These are phyloP conservation scores for Helleia helle DNA, from an alignment of 2,888 invertebrate genomes.

Conservation along the genomic window DNA sequence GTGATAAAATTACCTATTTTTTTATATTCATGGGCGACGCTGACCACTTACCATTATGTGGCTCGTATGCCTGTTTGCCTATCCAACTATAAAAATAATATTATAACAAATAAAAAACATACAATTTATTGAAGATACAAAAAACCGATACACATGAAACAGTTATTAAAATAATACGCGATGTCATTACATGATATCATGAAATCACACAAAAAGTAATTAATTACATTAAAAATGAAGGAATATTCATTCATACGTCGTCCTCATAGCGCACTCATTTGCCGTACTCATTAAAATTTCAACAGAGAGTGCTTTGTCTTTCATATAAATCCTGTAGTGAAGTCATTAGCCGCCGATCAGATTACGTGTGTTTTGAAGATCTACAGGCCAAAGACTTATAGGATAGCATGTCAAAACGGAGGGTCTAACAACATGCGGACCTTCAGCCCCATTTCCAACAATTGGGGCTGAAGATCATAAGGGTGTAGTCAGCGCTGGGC, in stretches of 20 bases:
- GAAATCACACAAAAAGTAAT: conserved; percentile 3
- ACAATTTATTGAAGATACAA: no score
- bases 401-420: no score
- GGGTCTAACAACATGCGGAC: no score
- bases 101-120: no score
- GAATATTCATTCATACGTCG: conserved; percentile 9
- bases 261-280: conserved; percentile 18
- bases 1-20: no score
- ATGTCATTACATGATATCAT: not conserved
- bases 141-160: not conserved
- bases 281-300: conserved; percentile 38
- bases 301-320: conserved; percentile 28
- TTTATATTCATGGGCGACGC: no score
- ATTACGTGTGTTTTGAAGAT: conserved; percentile 16
- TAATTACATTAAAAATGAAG: conserved; percentile 9
- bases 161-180: conserved; percentile 6
- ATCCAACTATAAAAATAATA: no score
- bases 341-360: conserved; percentile 41
- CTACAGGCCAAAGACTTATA: conserved; percentile 4
- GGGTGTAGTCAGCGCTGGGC: no score
- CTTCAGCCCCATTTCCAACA: no score
- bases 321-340: conserved; percentile 28
- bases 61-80: no score
- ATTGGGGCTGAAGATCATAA: no score
- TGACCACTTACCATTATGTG: no score